A percentile compares a stretch with the other conserved stretches of the same genome.
Evolutionary conservation across 2,113 vertebrate genomes (phyloP).

Genomic region (Actenoides hombroni): DNA sequence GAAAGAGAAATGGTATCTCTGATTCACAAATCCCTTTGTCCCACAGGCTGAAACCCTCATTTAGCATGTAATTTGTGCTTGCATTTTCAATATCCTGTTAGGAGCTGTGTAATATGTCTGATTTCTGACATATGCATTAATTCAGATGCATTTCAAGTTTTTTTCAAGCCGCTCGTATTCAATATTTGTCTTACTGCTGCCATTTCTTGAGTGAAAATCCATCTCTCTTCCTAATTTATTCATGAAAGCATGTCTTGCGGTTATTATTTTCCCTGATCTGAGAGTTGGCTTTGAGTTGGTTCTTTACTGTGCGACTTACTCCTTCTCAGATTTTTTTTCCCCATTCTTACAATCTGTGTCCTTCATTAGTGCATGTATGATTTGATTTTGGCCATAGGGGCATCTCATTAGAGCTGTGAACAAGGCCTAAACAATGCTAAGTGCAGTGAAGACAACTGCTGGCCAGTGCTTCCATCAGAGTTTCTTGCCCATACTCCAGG

Average conservation of each 20-base stretch:
- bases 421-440: background rate
- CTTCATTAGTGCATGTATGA: background rate
- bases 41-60: background rate
- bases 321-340: background rate
- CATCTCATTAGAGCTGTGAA: background rate
- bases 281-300: background rate
- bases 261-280: background rate
- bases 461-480: background rate
- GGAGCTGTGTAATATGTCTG: background rate
- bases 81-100: slow-evolving; percentile 19
- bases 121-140: background rate
- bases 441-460: background rate
- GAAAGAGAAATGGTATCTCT: background rate
- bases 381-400: background rate
- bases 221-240: background rate
- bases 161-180: background rate
- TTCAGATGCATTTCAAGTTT: background rate
- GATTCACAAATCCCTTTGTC: background rate
- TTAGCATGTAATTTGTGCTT: background rate
- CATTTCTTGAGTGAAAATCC: background rate
- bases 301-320: background rate
- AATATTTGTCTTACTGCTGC: background rate
- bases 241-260: background rate
- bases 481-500: background rate
- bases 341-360: background rate